These are phyloP conservation scores for Strix aluco DNA, from an alignment of 2,113 vertebrate species.

Conservation along the genomic window DNA sequence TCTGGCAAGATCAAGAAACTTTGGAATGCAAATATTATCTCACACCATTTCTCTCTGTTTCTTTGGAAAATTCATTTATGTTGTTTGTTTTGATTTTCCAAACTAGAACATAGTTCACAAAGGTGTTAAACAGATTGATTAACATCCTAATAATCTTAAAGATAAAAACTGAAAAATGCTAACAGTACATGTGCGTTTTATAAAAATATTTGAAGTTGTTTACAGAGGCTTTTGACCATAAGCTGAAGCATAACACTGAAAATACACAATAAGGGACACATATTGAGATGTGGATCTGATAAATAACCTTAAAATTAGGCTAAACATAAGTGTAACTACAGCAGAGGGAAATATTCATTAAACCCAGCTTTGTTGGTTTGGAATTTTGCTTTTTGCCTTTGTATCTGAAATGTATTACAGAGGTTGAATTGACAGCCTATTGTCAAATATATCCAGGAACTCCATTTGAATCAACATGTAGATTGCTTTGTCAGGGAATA, in stretches of 20 bases:
- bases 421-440: not conserved
- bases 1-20: not conserved
- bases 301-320: not conserved
- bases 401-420: not conserved
- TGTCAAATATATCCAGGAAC: not conserved
- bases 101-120: not conserved
- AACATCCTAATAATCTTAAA: not conserved
- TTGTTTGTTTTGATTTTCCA: not conserved
- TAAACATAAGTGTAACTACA: not conserved
- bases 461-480: not conserved
- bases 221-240: not conserved
- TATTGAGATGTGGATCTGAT: not conserved
- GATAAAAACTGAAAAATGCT: not conserved
- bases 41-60: not conserved
- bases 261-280: not conserved
- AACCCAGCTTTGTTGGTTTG: rapidly evolving
- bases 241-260: not conserved
- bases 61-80: not conserved
- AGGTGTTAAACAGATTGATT: not conserved
- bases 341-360: not conserved
- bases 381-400: not conserved
- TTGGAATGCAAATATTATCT: not conserved
- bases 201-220: not conserved
- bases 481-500: not conserved
- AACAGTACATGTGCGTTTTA: not conserved